Base-by-base conservation (phyloP, 2,113 vertebrate genomes). In the Corvus hawaiiensis region DNA sequence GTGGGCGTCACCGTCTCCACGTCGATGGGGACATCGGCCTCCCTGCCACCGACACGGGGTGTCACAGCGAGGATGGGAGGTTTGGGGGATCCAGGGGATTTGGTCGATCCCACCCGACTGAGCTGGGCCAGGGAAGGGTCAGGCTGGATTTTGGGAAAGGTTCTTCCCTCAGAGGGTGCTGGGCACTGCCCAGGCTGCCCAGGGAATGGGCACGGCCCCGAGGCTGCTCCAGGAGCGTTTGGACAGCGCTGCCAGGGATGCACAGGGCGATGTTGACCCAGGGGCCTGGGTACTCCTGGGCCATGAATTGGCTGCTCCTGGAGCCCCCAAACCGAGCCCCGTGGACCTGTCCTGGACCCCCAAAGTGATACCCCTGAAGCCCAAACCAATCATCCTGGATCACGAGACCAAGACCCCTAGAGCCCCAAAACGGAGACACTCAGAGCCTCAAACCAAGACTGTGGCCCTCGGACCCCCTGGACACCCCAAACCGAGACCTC, bases 1-100 rank as follows among this genome's bases (percentile, higher is more conserved):
- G 95, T 98, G 7, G 99, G 98, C 0, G 98, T 98, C 85, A 99
- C 98, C 0, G 98, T 98, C 96, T 99, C 99, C 56, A 99, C 99
- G 1, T 99, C 99, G 20, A 99, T 97, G 66, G 98, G 95, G 68
- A 98, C 84, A 6, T 99, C 99, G 3, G 98, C 98, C 61, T 99
- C 99, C 41, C 99, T 99, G 98, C 16, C 93, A 77, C 7, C 11
- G 4, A 8, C 33, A 58, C 18, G 2, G n/a, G 9, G 20, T 0
- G 39, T 87, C 58, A 87, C 12, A 3, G 59, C 54, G 3, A 5
- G 21, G 22, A 13, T 0, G 13, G 51, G 20, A 18, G 33, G 8
- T 75, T 46, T 59, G 72, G 55, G 55, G 54, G 11, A 16, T 6
- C 33, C 33, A 3, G 18, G 33, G 56, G 26, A 11, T 35, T 44